phyloP scores from a whole-genome alignment of 2,113 vertebrate genomes.

The Podarcis raffonei region DNA sequence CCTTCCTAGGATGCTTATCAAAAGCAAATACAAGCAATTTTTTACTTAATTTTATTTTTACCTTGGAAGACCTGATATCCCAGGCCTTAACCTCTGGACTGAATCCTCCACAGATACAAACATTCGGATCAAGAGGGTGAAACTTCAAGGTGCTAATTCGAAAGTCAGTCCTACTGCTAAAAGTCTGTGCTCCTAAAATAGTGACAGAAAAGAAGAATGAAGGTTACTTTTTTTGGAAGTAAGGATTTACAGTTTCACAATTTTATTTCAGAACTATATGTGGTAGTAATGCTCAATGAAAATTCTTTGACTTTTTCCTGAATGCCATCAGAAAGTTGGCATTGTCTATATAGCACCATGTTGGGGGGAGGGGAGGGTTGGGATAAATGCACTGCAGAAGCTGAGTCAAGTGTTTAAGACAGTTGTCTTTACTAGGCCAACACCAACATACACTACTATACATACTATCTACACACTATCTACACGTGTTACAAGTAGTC shows the following conservation, averaged over 20 bases:
- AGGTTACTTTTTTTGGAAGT: neutral
- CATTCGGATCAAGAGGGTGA: slow-evolving; percentile 81
- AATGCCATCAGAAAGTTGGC: too few relatives aligned
- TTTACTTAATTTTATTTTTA: slow-evolving; percentile 52
- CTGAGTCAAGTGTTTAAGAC: too few relatives aligned
- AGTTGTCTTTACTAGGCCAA: too few relatives aligned
- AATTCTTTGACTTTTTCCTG: neutral
- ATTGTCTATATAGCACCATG: too few relatives aligned
- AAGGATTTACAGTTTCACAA: neutral
- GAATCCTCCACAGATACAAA: slow-evolving; percentile 92
- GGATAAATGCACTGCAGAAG: too few relatives aligned
- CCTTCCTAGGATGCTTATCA: neutral
- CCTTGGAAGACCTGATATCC: slow-evolving; percentile 90
- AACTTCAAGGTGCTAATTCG: slow-evolving; percentile 84
- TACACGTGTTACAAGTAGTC: too few relatives aligned
- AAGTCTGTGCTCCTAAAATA: slow-evolving; percentile 81
- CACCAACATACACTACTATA: too few relatives aligned
- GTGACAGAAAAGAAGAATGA: slow-evolving; percentile 19
- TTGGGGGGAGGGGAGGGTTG: too few relatives aligned
- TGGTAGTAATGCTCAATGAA: neutral
- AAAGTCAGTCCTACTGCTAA: slow-evolving; percentile 83
- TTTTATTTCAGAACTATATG: fast-evolving
- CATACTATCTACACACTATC: too few relatives aligned
- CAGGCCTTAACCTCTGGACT: slow-evolving; percentile 90
- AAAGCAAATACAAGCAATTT: neutral